Percentiles rank a stretch among this genome's conserved stretches.
Evolutionary conservation across 2,113 vertebrate genomes (phyloP).

Genomic region (Nannobrachium achirus): DNA sequence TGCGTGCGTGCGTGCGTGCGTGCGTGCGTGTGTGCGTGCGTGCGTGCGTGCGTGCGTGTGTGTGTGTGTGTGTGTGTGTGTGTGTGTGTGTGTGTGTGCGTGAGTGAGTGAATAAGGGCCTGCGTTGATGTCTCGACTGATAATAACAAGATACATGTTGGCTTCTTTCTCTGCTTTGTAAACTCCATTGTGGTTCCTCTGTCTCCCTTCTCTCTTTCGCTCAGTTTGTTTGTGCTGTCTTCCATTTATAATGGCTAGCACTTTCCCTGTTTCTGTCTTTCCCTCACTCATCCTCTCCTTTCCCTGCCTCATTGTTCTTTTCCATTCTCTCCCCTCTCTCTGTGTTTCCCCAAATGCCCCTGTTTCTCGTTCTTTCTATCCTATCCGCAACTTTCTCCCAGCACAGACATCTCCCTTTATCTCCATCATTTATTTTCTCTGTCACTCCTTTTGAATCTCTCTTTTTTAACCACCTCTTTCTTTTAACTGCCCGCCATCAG

Average conservation of each 20-base stretch:
- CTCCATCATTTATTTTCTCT: too few relatives aligned
- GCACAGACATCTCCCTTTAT: too few relatives aligned
- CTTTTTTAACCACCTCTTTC: too few relatives aligned
- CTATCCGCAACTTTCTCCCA: not conserved
- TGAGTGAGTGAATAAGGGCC: constrained; percentile 21
- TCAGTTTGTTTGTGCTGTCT: not conserved
- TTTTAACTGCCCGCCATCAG: too few relatives aligned
- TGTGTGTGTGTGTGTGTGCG: too few relatives aligned
- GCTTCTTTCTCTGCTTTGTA: constrained; percentile 39
- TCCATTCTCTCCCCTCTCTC: not conserved
- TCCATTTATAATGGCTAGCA: not conserved
- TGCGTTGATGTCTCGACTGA: constrained; percentile 47
- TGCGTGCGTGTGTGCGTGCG: too few relatives aligned
- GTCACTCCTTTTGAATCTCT: too few relatives aligned
- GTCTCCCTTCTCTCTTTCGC: not conserved
- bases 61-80: too few relatives aligned
- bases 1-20: too few relatives aligned
- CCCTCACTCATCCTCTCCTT: not conserved
- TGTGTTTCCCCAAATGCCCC: not conserved
- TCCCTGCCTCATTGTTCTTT: not conserved
- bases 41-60: too few relatives aligned
- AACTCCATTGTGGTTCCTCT: constrained; percentile 17
- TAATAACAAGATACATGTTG: constrained; percentile 47
- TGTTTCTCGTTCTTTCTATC: not conserved
- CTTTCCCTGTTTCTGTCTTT: too few relatives aligned